Evolutionary conservation across 2,888 invertebrate species (phyloP).

Genomic region (Ecdyonurus torrentis): DNA sequence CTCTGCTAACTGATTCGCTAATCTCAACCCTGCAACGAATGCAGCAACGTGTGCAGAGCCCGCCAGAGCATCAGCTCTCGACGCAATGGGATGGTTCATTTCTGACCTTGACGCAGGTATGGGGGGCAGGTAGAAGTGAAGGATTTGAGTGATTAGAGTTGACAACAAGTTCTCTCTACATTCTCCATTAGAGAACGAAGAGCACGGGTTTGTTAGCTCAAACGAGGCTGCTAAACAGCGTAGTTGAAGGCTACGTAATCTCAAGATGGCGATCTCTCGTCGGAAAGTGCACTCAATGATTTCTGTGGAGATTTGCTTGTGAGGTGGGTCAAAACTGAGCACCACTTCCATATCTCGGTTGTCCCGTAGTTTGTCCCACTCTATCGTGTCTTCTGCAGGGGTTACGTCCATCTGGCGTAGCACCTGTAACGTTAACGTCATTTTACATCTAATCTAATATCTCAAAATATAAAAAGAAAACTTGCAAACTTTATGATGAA

Average conservation of each 20-base stretch:
- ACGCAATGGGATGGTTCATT: neutral
- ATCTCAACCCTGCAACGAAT: neutral
- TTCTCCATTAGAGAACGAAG: neutral
- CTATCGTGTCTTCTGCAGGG: conserved; percentile 38
- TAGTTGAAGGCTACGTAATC: conserved; percentile 23
- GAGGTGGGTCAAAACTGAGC: conserved; percentile 41
- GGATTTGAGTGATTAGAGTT: neutral
- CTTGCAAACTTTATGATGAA: too few species aligned
- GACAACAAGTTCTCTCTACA: neutral
- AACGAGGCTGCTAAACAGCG: conserved; percentile 13
- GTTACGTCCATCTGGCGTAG: conserved; percentile 40
- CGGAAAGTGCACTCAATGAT: conserved; percentile 11
- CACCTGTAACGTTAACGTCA: conserved; percentile 25
- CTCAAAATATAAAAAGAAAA: too few species aligned
- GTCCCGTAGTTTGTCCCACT: conserved; percentile 42
- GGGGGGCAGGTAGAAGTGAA: neutral
- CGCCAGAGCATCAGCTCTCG: neutral
- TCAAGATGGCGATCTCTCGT: conserved; percentile 23
- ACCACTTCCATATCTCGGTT: conserved; percentile 62
- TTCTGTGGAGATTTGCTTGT: conserved; percentile 12
- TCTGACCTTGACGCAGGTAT: neutral
- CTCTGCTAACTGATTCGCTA: neutral
- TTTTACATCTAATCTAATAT: too few species aligned
- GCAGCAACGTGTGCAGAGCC: neutral
- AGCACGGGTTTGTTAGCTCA: neutral